A percentile compares a stretch with the other conserved stretches of the same genome.
Evolutionary conservation across 2,888 invertebrate genomes (phyloP).

Genomic region (Tubiluchus corallicola): DNA sequence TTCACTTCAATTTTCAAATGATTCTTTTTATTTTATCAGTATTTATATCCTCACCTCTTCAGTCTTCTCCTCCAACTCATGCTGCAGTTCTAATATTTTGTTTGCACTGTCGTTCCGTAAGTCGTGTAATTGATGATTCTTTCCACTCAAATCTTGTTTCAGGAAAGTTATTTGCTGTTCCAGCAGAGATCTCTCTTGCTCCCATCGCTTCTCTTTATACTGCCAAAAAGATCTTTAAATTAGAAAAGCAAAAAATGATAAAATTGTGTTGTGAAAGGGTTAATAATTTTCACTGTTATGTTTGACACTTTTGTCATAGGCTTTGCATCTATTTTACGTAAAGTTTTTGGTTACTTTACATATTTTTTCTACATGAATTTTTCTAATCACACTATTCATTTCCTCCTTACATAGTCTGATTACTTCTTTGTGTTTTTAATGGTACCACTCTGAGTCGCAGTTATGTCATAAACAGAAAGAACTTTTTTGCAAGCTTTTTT

Average conservation of each 20-base stretch:
- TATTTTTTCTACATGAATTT: too few relatives aligned
- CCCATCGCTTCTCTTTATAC: constrained; percentile 51
- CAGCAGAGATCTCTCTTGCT: constrained; percentile 56
- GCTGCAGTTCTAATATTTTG: constrained; percentile 45
- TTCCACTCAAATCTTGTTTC: constrained; percentile 54
- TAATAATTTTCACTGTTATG: too few relatives aligned
- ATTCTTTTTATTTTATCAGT: constrained; percentile 8
- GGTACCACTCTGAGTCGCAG: too few relatives aligned
- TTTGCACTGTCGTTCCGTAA: constrained; percentile 51
- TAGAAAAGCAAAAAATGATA: background rate
- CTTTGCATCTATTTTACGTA: too few relatives aligned
- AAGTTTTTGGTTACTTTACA: too few relatives aligned
- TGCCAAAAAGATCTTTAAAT: constrained; percentile 17
- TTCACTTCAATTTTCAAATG: constrained; percentile 7
- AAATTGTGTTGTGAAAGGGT: too few relatives aligned
- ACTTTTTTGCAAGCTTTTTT: too few relatives aligned
- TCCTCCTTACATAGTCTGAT: too few relatives aligned
- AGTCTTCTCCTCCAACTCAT: constrained; percentile 51
- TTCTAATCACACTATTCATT: too few relatives aligned
- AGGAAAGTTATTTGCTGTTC: constrained; percentile 57
- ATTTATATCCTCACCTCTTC: constrained; percentile 39
- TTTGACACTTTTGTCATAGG: too few relatives aligned
- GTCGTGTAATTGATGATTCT: constrained; percentile 55
- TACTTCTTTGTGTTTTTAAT: too few relatives aligned
- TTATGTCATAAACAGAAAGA: too few relatives aligned